phyloP scores from a whole-genome alignment of 2,888 invertebrate species.

The Steinernema hermaphroditum region DNA sequence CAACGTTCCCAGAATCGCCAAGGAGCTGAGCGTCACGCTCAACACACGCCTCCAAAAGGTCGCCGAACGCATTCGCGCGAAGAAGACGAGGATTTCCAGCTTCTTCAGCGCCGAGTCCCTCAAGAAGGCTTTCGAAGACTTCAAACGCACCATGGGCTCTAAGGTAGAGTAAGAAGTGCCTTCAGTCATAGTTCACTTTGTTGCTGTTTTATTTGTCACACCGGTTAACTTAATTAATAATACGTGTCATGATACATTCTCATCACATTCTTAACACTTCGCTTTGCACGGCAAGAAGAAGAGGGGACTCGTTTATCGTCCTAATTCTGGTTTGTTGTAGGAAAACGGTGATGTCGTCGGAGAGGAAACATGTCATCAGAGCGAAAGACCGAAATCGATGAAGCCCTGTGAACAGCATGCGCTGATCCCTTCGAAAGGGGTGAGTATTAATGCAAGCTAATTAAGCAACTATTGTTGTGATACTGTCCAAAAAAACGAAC shows the following conservation, averaged over 20 bases:
- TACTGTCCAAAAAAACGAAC: too few species aligned
- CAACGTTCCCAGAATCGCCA: neutral
- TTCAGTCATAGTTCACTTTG: too few species aligned
- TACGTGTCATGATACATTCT: neutral
- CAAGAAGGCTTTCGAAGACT: too few species aligned
- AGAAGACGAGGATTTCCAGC: neutral
- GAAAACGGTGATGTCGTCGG: neutral
- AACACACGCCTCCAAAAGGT: neutral
- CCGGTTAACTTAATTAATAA: neutral
- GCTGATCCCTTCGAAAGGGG: conserved; percentile 14
- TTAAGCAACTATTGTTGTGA: too few species aligned
- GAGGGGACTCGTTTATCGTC: neutral
- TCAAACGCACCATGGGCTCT: too few species aligned
- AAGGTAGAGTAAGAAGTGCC: too few species aligned
- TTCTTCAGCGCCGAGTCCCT: too few species aligned
- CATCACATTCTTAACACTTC: too few species aligned
- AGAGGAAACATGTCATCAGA: conserved; percentile 11
- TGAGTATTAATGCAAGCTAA: too few species aligned
- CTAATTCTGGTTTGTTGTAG: conserved; percentile 22
- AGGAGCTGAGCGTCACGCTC: neutral
- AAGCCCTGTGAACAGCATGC: conserved; percentile 7
- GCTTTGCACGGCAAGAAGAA: too few species aligned
- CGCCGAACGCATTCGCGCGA: neutral
- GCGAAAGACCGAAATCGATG: conserved; percentile 3
- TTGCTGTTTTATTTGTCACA: too few species aligned